These are phyloP conservation scores for Dolichomitus sp. DNA, from an alignment of 2,888 invertebrate genomes.

Conservation along the genomic window DNA sequence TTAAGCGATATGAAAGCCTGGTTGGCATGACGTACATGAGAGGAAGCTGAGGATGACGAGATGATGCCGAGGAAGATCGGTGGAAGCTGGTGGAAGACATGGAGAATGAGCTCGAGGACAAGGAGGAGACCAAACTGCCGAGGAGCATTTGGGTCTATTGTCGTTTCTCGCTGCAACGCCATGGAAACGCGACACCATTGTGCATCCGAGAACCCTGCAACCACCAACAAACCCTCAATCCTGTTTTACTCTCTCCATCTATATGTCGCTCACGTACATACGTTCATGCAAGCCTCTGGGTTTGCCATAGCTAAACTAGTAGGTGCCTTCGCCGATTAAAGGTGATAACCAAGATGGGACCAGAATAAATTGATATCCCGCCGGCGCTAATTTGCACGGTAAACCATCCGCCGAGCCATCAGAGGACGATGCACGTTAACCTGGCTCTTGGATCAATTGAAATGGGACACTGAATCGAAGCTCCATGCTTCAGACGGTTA, in stretches of 20 bases:
- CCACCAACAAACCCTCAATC: slow-evolving; percentile 26
- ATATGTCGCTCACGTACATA: not conserved
- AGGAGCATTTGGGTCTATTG: slow-evolving; percentile 77
- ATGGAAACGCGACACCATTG: slow-evolving; percentile 72
- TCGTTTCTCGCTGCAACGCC: slow-evolving; percentile 69
- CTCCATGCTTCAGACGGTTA: not conserved
- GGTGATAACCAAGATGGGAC: slow-evolving; percentile 36
- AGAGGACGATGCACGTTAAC: slow-evolving; percentile 9
- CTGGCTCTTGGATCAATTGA: slow-evolving; percentile 14
- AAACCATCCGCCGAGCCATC: not conserved
- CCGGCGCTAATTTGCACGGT: slow-evolving; percentile 38
- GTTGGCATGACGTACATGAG: slow-evolving; percentile 53
- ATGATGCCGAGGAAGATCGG: slow-evolving; percentile 29
- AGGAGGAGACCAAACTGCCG: slow-evolving; percentile 59
- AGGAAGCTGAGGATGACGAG: slow-evolving; percentile 43
- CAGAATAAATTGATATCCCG: slow-evolving; percentile 48
- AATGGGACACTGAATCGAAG: slow-evolving; percentile 28
- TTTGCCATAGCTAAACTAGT: slow-evolving; percentile 25
- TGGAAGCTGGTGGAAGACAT: slow-evolving; percentile 50
- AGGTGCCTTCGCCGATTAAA: slow-evolving; percentile 29
- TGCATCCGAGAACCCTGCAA: slow-evolving; percentile 61
- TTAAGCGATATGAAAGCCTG: slow-evolving; percentile 45
- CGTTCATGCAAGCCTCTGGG: slow-evolving; percentile 13
- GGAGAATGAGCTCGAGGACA: slow-evolving; percentile 50
- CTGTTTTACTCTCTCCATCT: slow-evolving; percentile 21